Evolutionary conservation across 2,888 invertebrate genomes (phyloP).

Genomic region (Kryphioiulus occultus): DNA sequence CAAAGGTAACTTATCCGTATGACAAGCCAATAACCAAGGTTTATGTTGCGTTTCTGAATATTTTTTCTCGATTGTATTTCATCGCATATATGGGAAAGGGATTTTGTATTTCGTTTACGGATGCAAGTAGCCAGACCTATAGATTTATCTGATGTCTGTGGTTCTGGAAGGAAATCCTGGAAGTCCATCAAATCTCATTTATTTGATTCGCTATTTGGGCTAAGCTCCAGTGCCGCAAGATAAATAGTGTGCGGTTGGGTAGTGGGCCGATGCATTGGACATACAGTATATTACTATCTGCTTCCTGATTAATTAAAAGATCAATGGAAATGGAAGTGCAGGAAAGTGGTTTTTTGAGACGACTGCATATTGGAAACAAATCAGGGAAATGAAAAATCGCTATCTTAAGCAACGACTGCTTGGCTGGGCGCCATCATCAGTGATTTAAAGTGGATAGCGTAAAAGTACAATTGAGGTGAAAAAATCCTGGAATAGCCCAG

Average conservation of each 20-base stretch:
- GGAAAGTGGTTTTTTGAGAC: not conserved
- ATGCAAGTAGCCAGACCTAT: not conserved
- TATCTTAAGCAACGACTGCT: not conserved
- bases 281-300: not conserved
- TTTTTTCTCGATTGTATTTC: not conserved
- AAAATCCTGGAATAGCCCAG: too few species aligned
- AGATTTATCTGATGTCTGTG: constrained; percentile 14
- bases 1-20: not conserved
- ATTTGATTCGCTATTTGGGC: not conserved
- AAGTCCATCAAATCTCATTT: constrained; percentile 24
- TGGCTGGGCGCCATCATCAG: not conserved
- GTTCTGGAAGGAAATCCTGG: not conserved
- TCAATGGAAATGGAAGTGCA: not conserved
- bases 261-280: not conserved
- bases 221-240: not conserved
- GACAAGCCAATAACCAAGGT: not conserved
- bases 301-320: constrained; percentile 32
- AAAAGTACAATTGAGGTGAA: too few species aligned
- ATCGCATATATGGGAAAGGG: not conserved
- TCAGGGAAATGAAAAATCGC: not conserved
- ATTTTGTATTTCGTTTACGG: not conserved
- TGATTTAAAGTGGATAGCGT: too few species aligned
- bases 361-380: constrained; percentile 22
- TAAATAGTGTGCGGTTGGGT: not conserved
- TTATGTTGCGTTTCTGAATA: not conserved